Evolutionary conservation across 2,888 invertebrate genomes (phyloP).

Genomic region (Creontiades dilutus): DNA sequence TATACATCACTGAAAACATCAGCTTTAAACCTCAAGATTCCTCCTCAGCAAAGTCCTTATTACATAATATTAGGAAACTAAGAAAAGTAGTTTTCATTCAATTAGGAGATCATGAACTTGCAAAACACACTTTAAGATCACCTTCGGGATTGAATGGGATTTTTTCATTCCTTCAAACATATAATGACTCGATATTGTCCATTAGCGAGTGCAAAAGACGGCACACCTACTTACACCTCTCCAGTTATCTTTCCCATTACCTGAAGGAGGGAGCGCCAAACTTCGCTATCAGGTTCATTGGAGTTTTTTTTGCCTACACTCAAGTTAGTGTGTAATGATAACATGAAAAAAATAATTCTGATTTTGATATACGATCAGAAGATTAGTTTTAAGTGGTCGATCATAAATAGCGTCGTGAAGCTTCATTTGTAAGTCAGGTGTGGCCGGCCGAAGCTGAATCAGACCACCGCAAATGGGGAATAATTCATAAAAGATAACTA

Average conservation of each 20-base stretch:
- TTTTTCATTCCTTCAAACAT: too few relatives aligned
- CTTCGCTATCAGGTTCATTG: neutral
- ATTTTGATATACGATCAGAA: neutral
- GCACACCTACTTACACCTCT: neutral
- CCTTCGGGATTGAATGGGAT: too few relatives aligned
- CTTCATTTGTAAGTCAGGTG: neutral
- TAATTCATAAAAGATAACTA: neutral
- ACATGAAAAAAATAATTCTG: neutral
- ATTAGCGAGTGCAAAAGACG: neutral
- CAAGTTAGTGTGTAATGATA: neutral
- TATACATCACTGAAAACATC: too few relatives aligned
- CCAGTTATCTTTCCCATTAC: slow-evolving; percentile 12
- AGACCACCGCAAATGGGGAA: slow-evolving; percentile 16
- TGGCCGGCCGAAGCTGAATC: neutral
- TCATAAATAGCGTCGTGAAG: slow-evolving; percentile 24
- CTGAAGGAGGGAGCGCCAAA: neutral
- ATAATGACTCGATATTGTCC: neutral
- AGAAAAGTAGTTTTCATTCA: too few relatives aligned
- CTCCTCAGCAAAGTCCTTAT: too few relatives aligned
- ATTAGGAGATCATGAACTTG: too few relatives aligned
- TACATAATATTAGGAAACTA: too few relatives aligned
- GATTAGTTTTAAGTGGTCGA: neutral
- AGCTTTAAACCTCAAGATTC: too few relatives aligned
- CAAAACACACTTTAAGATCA: too few relatives aligned
- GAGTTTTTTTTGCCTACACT: neutral